Evolutionary conservation across 2,797 vertebrate genomes (phyloP), one percentile per base, ranked within the genome.

Genomic region (Lutjanus campechanus): DNA sequence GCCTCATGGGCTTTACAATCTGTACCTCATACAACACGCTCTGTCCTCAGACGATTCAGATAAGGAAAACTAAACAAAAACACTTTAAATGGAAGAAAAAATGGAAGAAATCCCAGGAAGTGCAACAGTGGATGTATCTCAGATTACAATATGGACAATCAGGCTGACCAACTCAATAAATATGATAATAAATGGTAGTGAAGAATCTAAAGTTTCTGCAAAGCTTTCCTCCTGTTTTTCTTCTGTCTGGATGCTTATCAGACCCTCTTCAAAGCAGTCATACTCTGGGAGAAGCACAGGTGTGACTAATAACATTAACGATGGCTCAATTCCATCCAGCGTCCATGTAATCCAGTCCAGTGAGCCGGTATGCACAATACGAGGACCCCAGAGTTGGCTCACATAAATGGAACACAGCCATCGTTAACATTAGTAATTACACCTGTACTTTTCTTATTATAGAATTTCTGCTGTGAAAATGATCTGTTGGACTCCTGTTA

Each of bases 401-500:
- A 49, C 40, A 9, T 59, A 41, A 53, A 64, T 68, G 47, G 29
- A 73, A 60, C 47, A 6, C n/a, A 61, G 54, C 50, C 67, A 55
- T 60, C 4, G 4, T 73, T 51, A 66, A 11, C 40, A 53, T 69
- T 69, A 70, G 61, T 64, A 73, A 55, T 51, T 61, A 61, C 63
- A 73, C 49, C 22, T 70, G 58, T 22, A 40, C 25, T 62, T 20
- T 49, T 76, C 63, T 63, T 73, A 47, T 61, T 60, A n/a, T 74
- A 58, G 66, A 41, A 83, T 19, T 20, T 7, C 12, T 61, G 10
- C 54, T 53, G 60, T 66, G 49, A n/a, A 60, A 56, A 69, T 9
- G 40, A 1, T 49, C 44, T 40, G n/a, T 54, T 55, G 20, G 41
- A 47, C 12, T 44, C 11, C 43, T 43, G 5, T 70, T 49, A 49